These are phyloP conservation scores for Acrocera orbiculus DNA, from an alignment of 2,888 invertebrate species.

Conservation along the genomic window DNA sequence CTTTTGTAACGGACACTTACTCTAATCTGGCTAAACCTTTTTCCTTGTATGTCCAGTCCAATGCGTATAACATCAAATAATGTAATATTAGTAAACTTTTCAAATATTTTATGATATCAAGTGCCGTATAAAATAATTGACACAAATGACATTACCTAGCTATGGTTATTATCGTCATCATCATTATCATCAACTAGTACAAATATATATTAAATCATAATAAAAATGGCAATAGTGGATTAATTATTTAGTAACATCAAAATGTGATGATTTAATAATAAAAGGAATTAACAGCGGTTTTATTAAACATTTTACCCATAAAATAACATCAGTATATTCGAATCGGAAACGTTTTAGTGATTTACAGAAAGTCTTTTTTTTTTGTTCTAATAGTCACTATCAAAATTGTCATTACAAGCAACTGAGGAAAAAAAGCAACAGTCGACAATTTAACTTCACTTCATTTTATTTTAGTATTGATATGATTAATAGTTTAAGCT, in stretches of 20 bases:
- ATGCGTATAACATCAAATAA: conserved; percentile 42
- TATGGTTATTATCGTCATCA: conserved; percentile 15
- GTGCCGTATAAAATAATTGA: conserved; percentile 20
- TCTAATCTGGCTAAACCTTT: conserved; percentile 59
- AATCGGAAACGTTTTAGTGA: conserved; percentile 28
- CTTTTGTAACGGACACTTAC: too few relatives aligned
- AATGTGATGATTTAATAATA: neutral
- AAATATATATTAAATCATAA: conserved; percentile 1
- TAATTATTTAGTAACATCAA: too few relatives aligned
- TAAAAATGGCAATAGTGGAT: conserved; percentile 10
- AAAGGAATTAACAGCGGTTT: conserved; percentile 18
- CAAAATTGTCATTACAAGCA: too few relatives aligned
- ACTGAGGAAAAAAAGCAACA: too few relatives aligned
- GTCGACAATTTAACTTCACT: too few relatives aligned
- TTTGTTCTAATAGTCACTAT: conserved; percentile 28
- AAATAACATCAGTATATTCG: conserved; percentile 23
- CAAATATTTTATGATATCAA: conserved; percentile 39
- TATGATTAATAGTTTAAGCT: too few relatives aligned
- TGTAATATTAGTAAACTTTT: conserved; percentile 50
- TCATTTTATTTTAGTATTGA: too few relatives aligned
- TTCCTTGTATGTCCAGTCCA: conserved; percentile 64
- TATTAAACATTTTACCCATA: conserved; percentile 30
- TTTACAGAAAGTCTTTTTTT: conserved; percentile 27
- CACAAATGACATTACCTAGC: conserved; percentile 11
- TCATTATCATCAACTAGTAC: conserved; percentile 14